Percentiles rank a stretch among this genome's conserved stretches.
Conservation (phyloP, 2,888 invertebrate genomes). For the Eilema griseolum region DNA sequence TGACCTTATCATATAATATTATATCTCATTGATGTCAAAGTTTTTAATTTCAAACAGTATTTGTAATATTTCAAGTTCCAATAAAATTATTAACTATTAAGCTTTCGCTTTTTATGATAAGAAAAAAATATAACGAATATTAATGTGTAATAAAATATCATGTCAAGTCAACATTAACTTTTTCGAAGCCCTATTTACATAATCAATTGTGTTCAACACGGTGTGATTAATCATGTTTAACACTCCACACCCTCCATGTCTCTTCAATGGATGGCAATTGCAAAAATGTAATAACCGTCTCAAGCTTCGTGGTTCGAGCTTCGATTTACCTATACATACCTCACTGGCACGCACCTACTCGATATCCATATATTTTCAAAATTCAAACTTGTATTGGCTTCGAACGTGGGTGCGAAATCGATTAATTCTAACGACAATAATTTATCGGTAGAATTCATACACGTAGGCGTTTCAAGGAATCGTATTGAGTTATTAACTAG, state of each 20-base stretch:
- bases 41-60: no score
- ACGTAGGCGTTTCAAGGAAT: not conserved
- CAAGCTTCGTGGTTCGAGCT: conserved; percentile 13
- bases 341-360: conserved; percentile 4
- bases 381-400: not conserved
- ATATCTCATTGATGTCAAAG: no score
- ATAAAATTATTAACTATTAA: not conserved
- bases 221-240: not conserved
- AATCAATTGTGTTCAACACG: not conserved
- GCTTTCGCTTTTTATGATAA: not conserved
- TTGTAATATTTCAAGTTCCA: no score
- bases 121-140: no score
- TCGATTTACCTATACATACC: no score
- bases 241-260: not conserved
- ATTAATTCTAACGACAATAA: not conserved
- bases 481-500: not conserved
- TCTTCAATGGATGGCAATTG: not conserved
- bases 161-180: no score
- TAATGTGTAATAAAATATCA: no score
- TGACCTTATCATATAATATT: no score
- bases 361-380: not conserved
- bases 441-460: not conserved
- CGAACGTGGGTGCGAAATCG: not conserved
- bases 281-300: not conserved
- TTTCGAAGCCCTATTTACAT: not conserved